Percentiles rank a stretch among this genome's conserved stretches.
Evolutionary conservation across 2,888 invertebrate genomes (phyloP).

Genomic region (Yponomeuta sedellus): DNA sequence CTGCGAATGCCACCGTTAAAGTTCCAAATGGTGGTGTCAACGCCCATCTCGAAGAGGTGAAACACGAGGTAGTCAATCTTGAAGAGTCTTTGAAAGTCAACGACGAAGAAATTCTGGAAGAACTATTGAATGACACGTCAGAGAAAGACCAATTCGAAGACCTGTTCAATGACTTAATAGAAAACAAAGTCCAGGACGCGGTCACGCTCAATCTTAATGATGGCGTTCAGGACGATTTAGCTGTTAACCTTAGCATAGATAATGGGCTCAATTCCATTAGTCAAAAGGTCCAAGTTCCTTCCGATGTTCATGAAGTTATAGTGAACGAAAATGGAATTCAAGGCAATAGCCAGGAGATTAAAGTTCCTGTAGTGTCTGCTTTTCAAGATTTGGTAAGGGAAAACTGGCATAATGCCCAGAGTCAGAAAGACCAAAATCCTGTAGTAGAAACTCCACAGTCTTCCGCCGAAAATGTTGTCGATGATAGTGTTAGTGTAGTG

Average conservation of each 20-base stretch:
- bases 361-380: neutral
- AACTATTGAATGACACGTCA: slow-evolving; percentile 48
- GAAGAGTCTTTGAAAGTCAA: slow-evolving; percentile 33
- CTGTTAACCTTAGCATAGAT: slow-evolving; percentile 13
- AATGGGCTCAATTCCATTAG: slow-evolving; percentile 43
- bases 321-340: neutral
- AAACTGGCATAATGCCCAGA: neutral
- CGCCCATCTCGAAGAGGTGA: slow-evolving; percentile 19
- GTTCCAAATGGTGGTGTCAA: neutral
- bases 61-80: slow-evolving; percentile 11
- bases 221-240: slow-evolving; percentile 25
- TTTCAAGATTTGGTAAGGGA: neutral
- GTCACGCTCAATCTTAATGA: slow-evolving; percentile 40
- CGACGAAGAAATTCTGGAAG: slow-evolving; percentile 57
- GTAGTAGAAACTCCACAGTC: neutral
- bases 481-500: slow-evolving; percentile 20
- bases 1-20: slow-evolving; percentile 34
- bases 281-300: slow-evolving; percentile 31
- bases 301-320: neutral
- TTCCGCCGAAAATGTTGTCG: neutral
- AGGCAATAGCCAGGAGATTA: neutral
- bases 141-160: slow-evolving; percentile 56
- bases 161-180: slow-evolving; percentile 57
- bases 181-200: slow-evolving; percentile 35
- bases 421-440: neutral